Evolutionary conservation across 1,140 invertebrate genomes (phyloP), one percentile per base, ranked within the genome.

Genomic region (Heliconius hewitsoni): DNA sequence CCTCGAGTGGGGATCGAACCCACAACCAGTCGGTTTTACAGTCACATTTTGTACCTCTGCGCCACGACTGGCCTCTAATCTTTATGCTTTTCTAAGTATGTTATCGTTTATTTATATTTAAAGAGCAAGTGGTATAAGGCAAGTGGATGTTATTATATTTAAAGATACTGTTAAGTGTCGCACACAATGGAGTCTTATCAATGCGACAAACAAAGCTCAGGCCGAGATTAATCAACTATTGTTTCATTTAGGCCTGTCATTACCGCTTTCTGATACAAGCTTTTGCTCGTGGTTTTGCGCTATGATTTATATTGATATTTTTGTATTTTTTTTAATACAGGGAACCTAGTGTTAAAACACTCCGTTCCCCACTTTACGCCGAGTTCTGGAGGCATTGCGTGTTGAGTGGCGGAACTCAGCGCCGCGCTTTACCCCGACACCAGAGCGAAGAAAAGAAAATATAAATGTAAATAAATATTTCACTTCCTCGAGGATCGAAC

Each of bases 171-270:
- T 66, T 66, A 66, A 66, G 60, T 66, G 60, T 66, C 11, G 60
- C 27, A 66, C 27, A 66, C 60, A 66, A 66, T 30, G 23, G 60
- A 23, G 27, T 66, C 60, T 66, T 66, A 66, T 66, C 60, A 66
- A 13, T 66, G 60, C 60, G 60, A 66, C 60, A 30, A 66, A 66
- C 60, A 66, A 30, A 30, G 60, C 60, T 66, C 11, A 30, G 60
- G 60, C 27, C 60, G 60, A 66, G 60, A 66, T 66, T 66, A 66
- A 66, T 66, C 60, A 66, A 66, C 60, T 66, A 66, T 66, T 66
- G 60, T 66, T 66, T 27, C 27, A 66, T 66, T 66, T 66, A 30
- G 60, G 60, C 60, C 60, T 66, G 60, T 66, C 60, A 66, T 66
- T 66, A 66, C 27, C 60, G 60, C 60, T 30, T 30, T 16, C 23